Percentiles rank a stretch among this genome's conserved stretches.
Evolutionary conservation across 1,140 invertebrate genomes (phyloP).

Genomic region (Oscheius sp.): DNA sequence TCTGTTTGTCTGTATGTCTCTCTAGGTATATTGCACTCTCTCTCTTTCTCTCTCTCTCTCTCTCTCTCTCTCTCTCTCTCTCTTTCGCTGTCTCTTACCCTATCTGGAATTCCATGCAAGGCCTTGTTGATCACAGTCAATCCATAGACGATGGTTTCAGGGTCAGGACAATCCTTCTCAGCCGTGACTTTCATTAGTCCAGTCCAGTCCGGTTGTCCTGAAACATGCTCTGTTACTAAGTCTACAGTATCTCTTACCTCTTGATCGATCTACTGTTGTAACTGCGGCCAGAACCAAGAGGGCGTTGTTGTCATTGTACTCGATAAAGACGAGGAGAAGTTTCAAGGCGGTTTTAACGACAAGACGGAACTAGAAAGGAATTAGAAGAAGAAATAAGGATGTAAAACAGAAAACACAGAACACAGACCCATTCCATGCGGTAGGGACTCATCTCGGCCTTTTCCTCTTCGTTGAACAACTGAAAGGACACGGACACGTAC

Average conservation of each 20-base stretch:
- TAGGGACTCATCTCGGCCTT: slow-evolving; percentile 54
- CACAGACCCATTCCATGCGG: slow-evolving; percentile 54
- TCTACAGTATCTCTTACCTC: slow-evolving; percentile 64
- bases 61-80: not conserved
- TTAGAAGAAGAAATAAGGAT: slow-evolving; percentile 11
- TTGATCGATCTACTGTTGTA: slow-evolving; percentile 76
- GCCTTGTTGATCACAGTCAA: slow-evolving; percentile 95
- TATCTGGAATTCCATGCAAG: slow-evolving; percentile 85
- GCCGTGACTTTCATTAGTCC: slow-evolving; percentile 85
- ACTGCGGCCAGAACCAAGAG: slow-evolving; percentile 83
- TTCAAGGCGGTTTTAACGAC: slow-evolving; percentile 98
- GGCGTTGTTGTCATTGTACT: slow-evolving; percentile 94
- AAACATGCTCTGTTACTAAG: slow-evolving; percentile 12
- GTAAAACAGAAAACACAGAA: slow-evolving; percentile 17
- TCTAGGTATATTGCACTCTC: no score
- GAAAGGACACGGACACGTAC: slow-evolving; percentile 41
- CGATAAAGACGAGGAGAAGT: slow-evolving; percentile 91
- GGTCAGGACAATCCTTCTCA: slow-evolving; percentile 89
- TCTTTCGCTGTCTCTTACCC: slow-evolving; percentile 2
- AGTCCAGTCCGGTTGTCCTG: slow-evolving; percentile 72
- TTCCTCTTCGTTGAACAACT: slow-evolving; percentile 49
- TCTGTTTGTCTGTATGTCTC: no score
- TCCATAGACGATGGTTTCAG: slow-evolving; percentile 89
- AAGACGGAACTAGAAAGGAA: slow-evolving; percentile 73
- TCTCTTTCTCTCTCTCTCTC: not conserved